Percentiles rank a stretch among this genome's conserved stretches.
Evolutionary conservation across 1,140 invertebrate species (phyloP).

Genomic region (Prorops nasuta): DNA sequence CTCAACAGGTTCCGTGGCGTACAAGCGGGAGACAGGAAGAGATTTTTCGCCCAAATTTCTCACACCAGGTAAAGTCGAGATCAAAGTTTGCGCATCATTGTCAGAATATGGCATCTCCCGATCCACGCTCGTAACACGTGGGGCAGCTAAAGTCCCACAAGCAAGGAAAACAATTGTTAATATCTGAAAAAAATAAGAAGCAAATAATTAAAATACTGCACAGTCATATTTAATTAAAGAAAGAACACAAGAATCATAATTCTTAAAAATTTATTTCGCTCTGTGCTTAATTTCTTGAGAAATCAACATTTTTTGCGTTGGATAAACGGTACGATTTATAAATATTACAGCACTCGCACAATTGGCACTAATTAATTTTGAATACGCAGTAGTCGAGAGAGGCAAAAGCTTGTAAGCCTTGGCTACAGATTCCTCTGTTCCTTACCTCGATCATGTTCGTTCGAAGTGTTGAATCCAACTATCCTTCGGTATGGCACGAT

Average conservation of each 20-base stretch:
- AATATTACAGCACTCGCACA: too few relatives aligned
- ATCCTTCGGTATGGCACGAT: slow-evolving; percentile 29
- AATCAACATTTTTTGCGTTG: too few relatives aligned
- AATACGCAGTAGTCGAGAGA: too few relatives aligned
- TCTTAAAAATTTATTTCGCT: too few relatives aligned
- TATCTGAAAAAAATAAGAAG: slow-evolving; percentile 26
- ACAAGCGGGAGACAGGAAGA: slow-evolving; percentile 32
- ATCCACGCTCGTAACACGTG: slow-evolving; percentile 7
- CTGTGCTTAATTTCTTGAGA: too few relatives aligned
- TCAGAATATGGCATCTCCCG: slow-evolving; percentile 19
- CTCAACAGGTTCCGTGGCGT: slow-evolving; percentile 12
- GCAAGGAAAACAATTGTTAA: slow-evolving; percentile 24
- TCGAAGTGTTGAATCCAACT: slow-evolving; percentile 37
- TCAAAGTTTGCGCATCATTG: slow-evolving; percentile 33
- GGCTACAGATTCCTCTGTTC: background rate
- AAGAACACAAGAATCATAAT: too few relatives aligned
- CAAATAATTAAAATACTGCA: too few relatives aligned
- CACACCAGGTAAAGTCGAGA: slow-evolving; percentile 21
- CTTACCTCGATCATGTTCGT: slow-evolving; percentile 47
- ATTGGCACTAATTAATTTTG: too few relatives aligned
- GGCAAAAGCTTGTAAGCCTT: too few relatives aligned
- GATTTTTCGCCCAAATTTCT: slow-evolving; percentile 39
- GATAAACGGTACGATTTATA: too few relatives aligned
- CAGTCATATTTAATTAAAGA: too few relatives aligned
- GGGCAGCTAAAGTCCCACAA: slow-evolving; percentile 15